Evolutionary conservation across 2,888 invertebrate species (phyloP).

Genomic region (Parnassius smintheus): DNA sequence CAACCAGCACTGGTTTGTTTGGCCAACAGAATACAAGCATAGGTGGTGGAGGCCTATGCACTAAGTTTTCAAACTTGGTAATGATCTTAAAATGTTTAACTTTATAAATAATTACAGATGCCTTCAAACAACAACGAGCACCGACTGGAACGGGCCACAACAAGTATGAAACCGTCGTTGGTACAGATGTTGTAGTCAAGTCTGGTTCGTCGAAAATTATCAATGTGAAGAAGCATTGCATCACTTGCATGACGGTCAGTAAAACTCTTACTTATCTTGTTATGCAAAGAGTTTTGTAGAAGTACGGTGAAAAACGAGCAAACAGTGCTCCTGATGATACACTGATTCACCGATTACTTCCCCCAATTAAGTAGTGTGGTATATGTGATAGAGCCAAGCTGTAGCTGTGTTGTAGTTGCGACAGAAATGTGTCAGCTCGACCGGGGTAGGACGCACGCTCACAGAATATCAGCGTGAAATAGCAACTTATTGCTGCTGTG

Average conservation of each 20-base stretch:
- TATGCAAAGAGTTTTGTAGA: too few relatives aligned
- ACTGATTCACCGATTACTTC: too few relatives aligned
- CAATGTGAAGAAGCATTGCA: slow-evolving; percentile 96
- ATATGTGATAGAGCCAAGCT: too few relatives aligned
- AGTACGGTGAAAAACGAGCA: too few relatives aligned
- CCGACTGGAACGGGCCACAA: slow-evolving; percentile 87
- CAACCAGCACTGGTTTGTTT: slow-evolving; percentile 82
- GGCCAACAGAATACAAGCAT: slow-evolving; percentile 79
- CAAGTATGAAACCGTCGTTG: slow-evolving; percentile 93
- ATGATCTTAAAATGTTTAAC: background rate
- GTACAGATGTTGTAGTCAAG: slow-evolving; percentile 95
- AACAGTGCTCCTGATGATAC: too few relatives aligned
- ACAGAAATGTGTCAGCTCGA: too few relatives aligned
- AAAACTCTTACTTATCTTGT: too few relatives aligned
- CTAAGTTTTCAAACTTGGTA: background rate
- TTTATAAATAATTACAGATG: slow-evolving; percentile 41
- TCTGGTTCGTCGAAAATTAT: slow-evolving; percentile 92
- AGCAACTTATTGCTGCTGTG: too few relatives aligned
- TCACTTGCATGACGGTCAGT: slow-evolving; percentile 95
- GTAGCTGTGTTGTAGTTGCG: too few relatives aligned
- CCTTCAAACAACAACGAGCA: slow-evolving; percentile 62
- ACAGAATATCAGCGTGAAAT: too few relatives aligned
- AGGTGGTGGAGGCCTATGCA: slow-evolving; percentile 46
- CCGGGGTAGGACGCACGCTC: too few relatives aligned
- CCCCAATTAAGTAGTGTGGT: too few relatives aligned